These are phyloP conservation scores for Passerculus sandwichensis DNA, from an alignment of 2,797 vertebrate species.

Conservation along the genomic window DNA sequence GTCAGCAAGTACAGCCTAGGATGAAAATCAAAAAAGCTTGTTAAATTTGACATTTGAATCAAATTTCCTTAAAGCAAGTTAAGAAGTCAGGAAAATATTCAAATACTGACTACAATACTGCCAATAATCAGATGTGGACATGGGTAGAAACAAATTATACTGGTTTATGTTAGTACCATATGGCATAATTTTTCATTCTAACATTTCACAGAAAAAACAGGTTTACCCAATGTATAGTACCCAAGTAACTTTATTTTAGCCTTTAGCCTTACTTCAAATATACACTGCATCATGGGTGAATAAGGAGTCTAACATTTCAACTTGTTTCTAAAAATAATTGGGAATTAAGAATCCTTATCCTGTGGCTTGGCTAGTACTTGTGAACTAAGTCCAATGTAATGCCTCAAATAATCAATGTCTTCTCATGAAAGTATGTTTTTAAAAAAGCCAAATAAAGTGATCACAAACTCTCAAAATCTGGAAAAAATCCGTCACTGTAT, in stretches of 20 bases:
- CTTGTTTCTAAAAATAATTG: constrained; percentile 92
- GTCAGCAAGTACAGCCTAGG: constrained; percentile 97
- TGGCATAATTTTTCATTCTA: not conserved
- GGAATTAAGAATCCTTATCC: constrained; percentile 89
- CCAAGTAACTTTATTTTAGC: constrained; percentile 72
- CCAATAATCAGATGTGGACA: not conserved
- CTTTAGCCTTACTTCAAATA: constrained; percentile 86
- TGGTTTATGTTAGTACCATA: not conserved
- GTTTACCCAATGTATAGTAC: constrained; percentile 18
- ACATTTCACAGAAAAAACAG: not conserved
- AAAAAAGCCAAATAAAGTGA: not conserved
- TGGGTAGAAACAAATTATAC: not conserved
- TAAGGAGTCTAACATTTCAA: constrained; percentile 90
- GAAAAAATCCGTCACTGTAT: not conserved
- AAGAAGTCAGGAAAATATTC: not conserved
- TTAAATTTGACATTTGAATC: constrained; percentile 55
- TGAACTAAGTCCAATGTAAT: constrained; percentile 76
- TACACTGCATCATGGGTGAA: constrained; percentile 84
- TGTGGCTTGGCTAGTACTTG: constrained; percentile 83
- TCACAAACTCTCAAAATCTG: constrained; percentile 22
- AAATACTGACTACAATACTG: not conserved
- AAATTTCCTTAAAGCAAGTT: constrained; percentile 21
- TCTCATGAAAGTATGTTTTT: not conserved
- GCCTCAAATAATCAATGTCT: constrained; percentile 73
- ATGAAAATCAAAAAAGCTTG: constrained; percentile 50